Conservation (phyloP, 2,888 invertebrate species). For the Lutraria lutraria region DNA sequence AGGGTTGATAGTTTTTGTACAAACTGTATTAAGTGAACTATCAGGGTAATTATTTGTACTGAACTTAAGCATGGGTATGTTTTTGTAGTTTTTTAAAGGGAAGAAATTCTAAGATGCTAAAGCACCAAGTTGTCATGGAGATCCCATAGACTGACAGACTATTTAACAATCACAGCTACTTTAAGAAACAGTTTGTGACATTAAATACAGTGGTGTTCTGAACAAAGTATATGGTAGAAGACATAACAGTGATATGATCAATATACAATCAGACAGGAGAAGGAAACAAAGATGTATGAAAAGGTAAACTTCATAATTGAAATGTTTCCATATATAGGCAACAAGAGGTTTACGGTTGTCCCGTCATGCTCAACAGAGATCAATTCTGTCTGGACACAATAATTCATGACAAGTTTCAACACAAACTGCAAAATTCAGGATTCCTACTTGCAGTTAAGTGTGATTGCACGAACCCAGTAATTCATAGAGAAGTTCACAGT, state of each 20-base stretch:
- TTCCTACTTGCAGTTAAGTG: too few relatives aligned
- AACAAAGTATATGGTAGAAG: conserved; percentile 11
- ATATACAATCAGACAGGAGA: background rate
- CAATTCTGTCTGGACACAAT: too few relatives aligned
- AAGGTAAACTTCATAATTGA: conserved; percentile 1
- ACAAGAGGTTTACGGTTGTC: too few relatives aligned
- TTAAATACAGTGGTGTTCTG: background rate
- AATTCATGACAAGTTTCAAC: too few relatives aligned
- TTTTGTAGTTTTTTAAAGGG: background rate
- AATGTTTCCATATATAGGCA: background rate
- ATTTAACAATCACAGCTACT: background rate
- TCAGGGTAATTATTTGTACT: background rate
- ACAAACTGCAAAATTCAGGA: too few relatives aligned
- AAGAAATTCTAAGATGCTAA: background rate
- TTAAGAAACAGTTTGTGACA: conserved; percentile 1
- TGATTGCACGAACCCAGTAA: too few relatives aligned
- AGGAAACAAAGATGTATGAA: background rate
- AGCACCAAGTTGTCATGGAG: background rate
- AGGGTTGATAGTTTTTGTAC: too few relatives aligned
- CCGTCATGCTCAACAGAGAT: too few relatives aligned
- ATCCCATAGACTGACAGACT: background rate
- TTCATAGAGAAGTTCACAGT: too few relatives aligned
- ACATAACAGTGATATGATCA: background rate
- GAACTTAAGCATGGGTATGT: background rate
- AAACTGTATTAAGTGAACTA: background rate